phyloP scores from a whole-genome alignment of 2,888 invertebrate genomes.

The Noctua janthina region DNA sequence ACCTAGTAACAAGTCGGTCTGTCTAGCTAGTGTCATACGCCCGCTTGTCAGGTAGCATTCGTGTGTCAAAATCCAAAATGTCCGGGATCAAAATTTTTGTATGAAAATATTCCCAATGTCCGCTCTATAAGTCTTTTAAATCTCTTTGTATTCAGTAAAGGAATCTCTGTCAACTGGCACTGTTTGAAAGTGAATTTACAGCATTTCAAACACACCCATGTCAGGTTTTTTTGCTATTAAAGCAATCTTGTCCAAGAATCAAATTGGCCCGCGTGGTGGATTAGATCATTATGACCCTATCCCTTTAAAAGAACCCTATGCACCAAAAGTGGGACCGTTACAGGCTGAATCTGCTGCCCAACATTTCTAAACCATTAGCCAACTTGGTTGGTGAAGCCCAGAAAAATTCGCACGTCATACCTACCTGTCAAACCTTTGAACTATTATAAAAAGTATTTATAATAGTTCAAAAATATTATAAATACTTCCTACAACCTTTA shows the following conservation, averaged over 20 bases:
- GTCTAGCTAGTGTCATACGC: too few species aligned
- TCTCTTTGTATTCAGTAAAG: too few species aligned
- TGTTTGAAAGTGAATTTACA: too few species aligned
- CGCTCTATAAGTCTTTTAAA: too few species aligned
- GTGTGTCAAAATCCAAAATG: too few species aligned
- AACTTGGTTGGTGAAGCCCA: background rate
- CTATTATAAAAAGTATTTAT: background rate
- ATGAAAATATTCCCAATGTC: too few species aligned
- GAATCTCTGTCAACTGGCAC: too few species aligned
- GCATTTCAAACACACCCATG: too few species aligned
- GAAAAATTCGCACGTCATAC: background rate
- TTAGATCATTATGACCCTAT: background rate
- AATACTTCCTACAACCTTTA: constrained; percentile 24
- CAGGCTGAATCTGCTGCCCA: background rate
- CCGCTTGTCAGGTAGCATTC: too few species aligned
- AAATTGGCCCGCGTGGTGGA: background rate
- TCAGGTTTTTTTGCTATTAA: background rate
- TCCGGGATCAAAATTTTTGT: too few species aligned
- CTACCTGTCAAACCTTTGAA: background rate
- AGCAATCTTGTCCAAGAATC: background rate
- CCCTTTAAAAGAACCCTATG: background rate
- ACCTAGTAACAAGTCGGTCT: too few species aligned
- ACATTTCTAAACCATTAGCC: background rate
- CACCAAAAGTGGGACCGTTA: background rate
- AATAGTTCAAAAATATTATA: background rate